These are phyloP conservation scores for Arctopsyche grandis DNA, from an alignment of 1,140 invertebrate species.

Conservation along the genomic window DNA sequence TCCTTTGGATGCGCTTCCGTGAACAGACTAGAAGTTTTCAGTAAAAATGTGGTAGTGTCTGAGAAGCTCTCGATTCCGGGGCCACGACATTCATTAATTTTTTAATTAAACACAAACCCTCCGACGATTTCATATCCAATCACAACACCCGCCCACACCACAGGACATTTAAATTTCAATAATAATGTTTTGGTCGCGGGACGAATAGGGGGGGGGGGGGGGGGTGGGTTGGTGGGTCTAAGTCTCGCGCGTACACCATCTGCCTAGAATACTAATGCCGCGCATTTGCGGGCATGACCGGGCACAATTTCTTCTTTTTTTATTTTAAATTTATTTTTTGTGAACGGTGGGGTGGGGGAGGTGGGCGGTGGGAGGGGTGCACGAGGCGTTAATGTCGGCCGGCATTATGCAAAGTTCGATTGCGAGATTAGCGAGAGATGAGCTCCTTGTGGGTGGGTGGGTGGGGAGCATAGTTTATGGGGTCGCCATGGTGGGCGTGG, in stretches of 20 bases:
- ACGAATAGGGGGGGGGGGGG: not conserved
- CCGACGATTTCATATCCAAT: not conserved
- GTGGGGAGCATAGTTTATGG: not conserved
- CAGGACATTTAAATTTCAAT: constrained; percentile 3
- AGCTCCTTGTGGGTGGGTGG: not conserved
- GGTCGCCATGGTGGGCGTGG: not conserved
- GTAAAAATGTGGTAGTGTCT: too few relatives aligned
- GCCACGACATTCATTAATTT: too few relatives aligned
- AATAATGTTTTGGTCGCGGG: not conserved
- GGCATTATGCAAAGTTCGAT: constrained; percentile 38
- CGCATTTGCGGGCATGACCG: constrained; percentile 20
- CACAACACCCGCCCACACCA: not conserved
- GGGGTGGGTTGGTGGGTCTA: too few relatives aligned
- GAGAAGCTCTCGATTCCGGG: too few relatives aligned
- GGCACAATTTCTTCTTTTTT: not conserved
- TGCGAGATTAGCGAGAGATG: constrained; percentile 29
- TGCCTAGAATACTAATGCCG: not conserved
- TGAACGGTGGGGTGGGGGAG: not conserved
- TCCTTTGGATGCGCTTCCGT: too few relatives aligned
- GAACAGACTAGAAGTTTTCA: too few relatives aligned
- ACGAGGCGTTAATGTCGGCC: constrained; percentile 22
- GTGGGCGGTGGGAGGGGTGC: not conserved
- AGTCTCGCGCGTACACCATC: not conserved
- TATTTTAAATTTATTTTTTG: not conserved
- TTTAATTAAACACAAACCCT: not conserved